Conservation (phyloP, 2,113 vertebrate species). For the Hemibagrus wyckioides region DNA sequence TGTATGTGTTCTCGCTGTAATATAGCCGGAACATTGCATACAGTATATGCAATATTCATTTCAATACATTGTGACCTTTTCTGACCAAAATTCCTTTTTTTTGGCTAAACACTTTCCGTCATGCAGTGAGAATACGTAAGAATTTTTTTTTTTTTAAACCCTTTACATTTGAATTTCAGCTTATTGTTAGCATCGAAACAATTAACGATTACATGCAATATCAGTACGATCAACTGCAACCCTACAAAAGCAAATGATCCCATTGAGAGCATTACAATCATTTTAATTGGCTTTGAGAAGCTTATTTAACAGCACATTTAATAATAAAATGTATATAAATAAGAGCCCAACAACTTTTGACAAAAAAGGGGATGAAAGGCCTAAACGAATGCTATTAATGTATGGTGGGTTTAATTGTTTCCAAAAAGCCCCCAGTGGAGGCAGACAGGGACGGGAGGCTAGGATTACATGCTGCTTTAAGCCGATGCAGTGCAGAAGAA, state of each 20-base stretch:
- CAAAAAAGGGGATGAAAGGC: constrained; percentile 49
- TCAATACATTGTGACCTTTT: constrained; percentile 11
- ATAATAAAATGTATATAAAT: constrained; percentile 59
- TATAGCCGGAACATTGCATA: neutral
- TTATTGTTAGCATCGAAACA: constrained; percentile 43
- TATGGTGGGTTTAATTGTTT: constrained; percentile 63
- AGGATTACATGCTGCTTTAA: constrained; percentile 65
- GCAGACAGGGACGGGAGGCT: constrained; percentile 46
- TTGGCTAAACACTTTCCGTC: neutral
- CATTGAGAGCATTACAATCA: constrained; percentile 62
- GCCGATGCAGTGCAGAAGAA: constrained; percentile 53
- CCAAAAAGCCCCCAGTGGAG: constrained; percentile 57
- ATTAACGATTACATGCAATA: constrained; percentile 55
- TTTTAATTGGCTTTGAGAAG: constrained; percentile 65
- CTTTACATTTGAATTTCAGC: constrained; percentile 41
- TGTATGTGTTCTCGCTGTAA: neutral
- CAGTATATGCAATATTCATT: neutral
- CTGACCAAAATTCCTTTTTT: neutral
- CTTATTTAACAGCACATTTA: constrained; percentile 58
- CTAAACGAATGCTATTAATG: constrained; percentile 59
- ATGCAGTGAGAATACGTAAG: neutral
- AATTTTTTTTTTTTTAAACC: neutral
- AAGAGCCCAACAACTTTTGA: constrained; percentile 26
- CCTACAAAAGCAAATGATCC: constrained; percentile 58
- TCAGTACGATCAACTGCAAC: constrained; percentile 51